Percentiles rank a stretch among this genome's conserved stretches.
Evolutionary conservation across 2,888 invertebrate species (phyloP).

Genomic region (Perithous albicinctus): DNA sequence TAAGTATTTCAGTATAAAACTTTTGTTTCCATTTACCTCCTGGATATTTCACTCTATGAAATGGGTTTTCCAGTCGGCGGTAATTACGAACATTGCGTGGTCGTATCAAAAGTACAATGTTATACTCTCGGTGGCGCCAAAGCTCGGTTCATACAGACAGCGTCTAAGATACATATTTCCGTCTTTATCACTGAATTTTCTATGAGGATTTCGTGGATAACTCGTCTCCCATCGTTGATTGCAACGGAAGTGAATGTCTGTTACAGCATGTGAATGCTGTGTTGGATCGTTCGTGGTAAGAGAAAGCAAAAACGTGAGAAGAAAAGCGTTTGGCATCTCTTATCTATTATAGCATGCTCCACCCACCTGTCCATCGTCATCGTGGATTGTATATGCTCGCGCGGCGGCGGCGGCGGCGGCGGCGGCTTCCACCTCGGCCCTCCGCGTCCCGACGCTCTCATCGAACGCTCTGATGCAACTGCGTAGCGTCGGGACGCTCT

Average conservation of each 20-base stretch:
- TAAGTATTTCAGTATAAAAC: too few species aligned
- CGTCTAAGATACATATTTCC: background rate
- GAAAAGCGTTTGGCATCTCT: constrained; percentile 41
- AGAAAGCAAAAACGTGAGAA: constrained; percentile 31
- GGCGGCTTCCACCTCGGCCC: constrained; percentile 37
- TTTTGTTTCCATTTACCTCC: background rate
- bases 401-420: too few species aligned
- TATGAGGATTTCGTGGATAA: background rate
- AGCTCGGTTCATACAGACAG: background rate
- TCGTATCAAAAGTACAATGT: background rate
- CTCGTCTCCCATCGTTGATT: background rate
- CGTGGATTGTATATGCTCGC: constrained; percentile 57
- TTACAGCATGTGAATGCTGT: background rate
- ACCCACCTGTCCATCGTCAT: constrained; percentile 64
- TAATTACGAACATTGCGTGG: constrained; percentile 20
- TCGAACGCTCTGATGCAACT: constrained; percentile 82
- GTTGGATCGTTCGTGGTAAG: too few species aligned
- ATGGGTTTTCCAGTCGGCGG: background rate
- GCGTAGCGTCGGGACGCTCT: constrained; percentile 83
- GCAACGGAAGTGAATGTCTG: background rate
- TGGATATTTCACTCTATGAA: constrained; percentile 9
- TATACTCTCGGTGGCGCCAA: background rate
- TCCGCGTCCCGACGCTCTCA: constrained; percentile 59
- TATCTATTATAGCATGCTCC: constrained; percentile 52
- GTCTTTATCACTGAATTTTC: background rate